Percentiles rank a stretch among this genome's conserved stretches.
Evolutionary conservation across 2,888 invertebrate genomes (phyloP).

Genomic region (Drepana falcataria): DNA sequence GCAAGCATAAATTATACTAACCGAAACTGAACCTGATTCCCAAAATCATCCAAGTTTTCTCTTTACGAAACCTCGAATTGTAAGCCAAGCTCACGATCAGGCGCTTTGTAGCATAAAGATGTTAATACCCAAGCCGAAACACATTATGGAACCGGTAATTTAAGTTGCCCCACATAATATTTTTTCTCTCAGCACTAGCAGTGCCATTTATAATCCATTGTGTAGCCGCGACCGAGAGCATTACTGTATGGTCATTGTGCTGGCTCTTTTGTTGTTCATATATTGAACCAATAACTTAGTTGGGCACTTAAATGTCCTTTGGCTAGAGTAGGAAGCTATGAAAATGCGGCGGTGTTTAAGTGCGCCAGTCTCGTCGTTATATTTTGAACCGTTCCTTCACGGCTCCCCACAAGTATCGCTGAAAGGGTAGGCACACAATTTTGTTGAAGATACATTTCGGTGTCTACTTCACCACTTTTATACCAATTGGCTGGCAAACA

Average conservation of each 20-base stretch:
- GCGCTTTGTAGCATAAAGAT: background rate
- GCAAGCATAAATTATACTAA: too few relatives aligned
- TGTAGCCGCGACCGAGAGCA: constrained; percentile 25
- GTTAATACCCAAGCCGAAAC: constrained; percentile 8
- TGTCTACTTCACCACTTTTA: too few relatives aligned
- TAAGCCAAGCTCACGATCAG: background rate
- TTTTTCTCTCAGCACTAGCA: constrained; percentile 10
- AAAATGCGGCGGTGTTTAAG: constrained; percentile 19
- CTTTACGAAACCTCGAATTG: too few relatives aligned
- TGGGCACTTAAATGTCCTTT: constrained; percentile 41
- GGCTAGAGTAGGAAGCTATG: constrained; percentile 27
- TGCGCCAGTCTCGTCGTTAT: background rate
- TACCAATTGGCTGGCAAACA: too few relatives aligned
- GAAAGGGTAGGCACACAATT: too few relatives aligned
- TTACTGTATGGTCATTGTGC: constrained; percentile 38
- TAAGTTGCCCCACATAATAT: constrained; percentile 21
- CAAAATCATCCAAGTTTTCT: too few relatives aligned
- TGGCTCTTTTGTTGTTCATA: constrained; percentile 46
- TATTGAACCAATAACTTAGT: constrained; percentile 66
- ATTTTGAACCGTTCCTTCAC: too few relatives aligned
- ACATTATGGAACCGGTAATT: constrained; percentile 17
- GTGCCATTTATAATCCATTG: constrained; percentile 53
- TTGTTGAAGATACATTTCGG: too few relatives aligned
- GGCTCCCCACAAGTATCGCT: too few relatives aligned
- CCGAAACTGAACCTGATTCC: too few relatives aligned